A percentile compares a stretch with the other conserved stretches of the same genome.
Evolutionary conservation across 2,888 invertebrate genomes (phyloP).

Genomic region (Smittia aterrima): DNA sequence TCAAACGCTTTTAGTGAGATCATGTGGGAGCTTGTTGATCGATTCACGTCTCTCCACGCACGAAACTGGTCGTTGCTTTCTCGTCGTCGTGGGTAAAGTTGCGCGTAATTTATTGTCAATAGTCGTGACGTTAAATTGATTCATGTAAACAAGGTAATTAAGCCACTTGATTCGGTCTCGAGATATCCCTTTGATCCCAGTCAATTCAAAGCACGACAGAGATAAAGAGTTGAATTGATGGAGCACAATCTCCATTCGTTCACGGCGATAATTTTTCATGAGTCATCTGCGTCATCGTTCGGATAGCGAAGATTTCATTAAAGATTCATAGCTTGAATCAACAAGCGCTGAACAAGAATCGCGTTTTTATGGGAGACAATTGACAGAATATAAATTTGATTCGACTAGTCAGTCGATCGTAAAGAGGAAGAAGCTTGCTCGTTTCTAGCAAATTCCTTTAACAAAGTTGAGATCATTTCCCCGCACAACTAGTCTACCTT

Average conservation of each 20-base stretch:
- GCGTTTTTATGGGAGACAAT: slow-evolving; percentile 16
- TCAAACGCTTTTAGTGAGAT: too few relatives aligned
- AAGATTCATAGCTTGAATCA: neutral
- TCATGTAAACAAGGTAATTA: slow-evolving; percentile 26
- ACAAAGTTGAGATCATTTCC: neutral
- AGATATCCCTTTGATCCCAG: neutral
- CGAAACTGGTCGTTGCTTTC: too few relatives aligned
- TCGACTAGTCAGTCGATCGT: neutral
- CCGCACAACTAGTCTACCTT: neutral
- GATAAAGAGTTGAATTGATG: neutral
- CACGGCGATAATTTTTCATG: neutral
- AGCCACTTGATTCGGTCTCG: slow-evolving; percentile 18
- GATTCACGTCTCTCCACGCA: too few relatives aligned
- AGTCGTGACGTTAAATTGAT: neutral
- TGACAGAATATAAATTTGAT: slow-evolving; percentile 21
- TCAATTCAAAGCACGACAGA: neutral
- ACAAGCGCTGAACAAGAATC: neutral
- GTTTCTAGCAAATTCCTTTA: neutral
- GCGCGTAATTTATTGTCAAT: neutral
- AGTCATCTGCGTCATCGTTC: neutral
- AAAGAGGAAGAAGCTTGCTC: too few relatives aligned
- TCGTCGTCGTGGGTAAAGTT: neutral
- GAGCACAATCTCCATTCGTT: neutral
- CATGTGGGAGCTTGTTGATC: too few relatives aligned
- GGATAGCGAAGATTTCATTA: neutral